These are phyloP conservation scores for Synaphobranchus kaupii DNA, from an alignment of 2,797 vertebrate genomes.

Conservation along the genomic window DNA sequence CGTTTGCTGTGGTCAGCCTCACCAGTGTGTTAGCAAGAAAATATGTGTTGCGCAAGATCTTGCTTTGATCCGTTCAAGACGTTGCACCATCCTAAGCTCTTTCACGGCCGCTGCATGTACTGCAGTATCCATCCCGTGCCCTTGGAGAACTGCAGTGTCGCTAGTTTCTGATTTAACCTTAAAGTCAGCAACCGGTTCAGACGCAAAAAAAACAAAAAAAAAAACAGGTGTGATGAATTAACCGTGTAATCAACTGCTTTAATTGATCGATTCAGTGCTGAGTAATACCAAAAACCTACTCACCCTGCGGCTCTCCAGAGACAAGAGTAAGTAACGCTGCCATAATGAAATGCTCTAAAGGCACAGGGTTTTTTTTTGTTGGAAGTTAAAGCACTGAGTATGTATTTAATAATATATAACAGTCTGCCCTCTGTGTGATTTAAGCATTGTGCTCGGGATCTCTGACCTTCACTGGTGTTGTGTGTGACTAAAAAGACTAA, in stretches of 20 bases:
- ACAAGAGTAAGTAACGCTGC: neutral
- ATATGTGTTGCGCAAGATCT: constrained; percentile 10
- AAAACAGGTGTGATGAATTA: neutral
- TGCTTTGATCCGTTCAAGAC: neutral
- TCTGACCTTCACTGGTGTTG: neutral
- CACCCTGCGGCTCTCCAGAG: neutral
- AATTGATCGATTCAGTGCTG: neutral
- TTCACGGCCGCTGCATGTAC: neutral
- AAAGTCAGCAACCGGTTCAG: neutral
- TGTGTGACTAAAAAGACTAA: neutral
- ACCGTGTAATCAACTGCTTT: neutral
- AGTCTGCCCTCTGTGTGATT: neutral
- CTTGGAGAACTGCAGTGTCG: neutral
- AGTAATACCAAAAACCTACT: neutral
- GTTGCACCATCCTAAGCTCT: neutral
- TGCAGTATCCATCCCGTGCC: neutral
- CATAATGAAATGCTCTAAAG: neutral
- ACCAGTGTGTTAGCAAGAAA: neutral
- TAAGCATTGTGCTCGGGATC: neutral
- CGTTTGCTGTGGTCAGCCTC: constrained; percentile 2
- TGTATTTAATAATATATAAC: neutral
- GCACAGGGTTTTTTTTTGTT: neutral
- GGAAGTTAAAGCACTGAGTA: neutral
- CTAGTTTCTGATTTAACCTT: neutral
- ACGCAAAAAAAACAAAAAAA: neutral